Conservation (phyloP, 2,888 invertebrate genomes). For the Agelastica alni region DNA sequence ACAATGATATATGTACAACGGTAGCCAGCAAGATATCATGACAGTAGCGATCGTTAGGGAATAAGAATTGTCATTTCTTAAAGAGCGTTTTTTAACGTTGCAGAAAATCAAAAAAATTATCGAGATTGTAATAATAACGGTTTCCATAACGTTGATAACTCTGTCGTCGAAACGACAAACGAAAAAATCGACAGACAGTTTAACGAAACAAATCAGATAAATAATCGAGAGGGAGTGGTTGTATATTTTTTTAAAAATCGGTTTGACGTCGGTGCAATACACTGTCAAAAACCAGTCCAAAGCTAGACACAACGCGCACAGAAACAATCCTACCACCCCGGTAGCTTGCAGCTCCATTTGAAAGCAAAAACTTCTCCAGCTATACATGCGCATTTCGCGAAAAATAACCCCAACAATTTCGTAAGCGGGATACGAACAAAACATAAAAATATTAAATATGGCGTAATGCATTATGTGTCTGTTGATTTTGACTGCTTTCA, state of each 20-base stretch:
- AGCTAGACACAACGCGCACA: not conserved
- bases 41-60: not conserved
- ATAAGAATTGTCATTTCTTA: not conserved
- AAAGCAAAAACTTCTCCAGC: not conserved
- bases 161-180: not conserved
- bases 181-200: not conserved
- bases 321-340: not conserved
- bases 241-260: constrained; percentile 2
- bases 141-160: too few species aligned
- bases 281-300: constrained; percentile 8
- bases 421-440: not conserved
- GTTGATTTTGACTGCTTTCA: constrained; percentile 4
- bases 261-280: constrained; percentile 4
- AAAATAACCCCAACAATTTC: not conserved
- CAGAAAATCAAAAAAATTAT: not conserved
- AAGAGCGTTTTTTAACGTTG: not conserved
- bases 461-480: constrained; percentile 6
- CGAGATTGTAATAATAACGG: not conserved
- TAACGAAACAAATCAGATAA: not conserved
- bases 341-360: not conserved
- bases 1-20: not conserved
- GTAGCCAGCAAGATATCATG: not conserved
- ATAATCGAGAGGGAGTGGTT: constrained; percentile 2
- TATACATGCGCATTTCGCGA: accelerated
- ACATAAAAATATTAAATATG: constrained; percentile 7